Conservation (phyloP, 1,140 invertebrate species). For the Zaprionus tsacasi region DNA sequence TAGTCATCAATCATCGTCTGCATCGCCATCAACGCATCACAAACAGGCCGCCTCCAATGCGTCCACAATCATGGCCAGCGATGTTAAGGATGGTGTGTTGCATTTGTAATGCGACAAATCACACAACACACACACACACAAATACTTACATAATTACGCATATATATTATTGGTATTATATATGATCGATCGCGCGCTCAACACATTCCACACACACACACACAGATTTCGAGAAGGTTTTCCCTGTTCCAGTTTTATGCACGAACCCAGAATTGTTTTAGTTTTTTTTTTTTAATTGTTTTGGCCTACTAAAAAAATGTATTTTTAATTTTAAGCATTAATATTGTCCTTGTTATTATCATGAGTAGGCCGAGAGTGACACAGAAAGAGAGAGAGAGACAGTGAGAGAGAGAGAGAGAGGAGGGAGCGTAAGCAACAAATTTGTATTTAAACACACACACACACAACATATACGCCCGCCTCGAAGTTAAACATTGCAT, state of each 20-base stretch:
- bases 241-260: constrained; percentile 49
- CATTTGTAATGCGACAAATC: constrained; percentile 60
- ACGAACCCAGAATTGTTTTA: constrained; percentile 45
- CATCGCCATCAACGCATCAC: constrained; percentile 67
- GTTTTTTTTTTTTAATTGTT: constrained; percentile 25
- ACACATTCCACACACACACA: constrained; percentile 43
- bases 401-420: constrained; percentile 4
- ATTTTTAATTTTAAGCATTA: constrained; percentile 46
- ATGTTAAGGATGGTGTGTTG: constrained; percentile 82
- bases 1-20: constrained; percentile 44
- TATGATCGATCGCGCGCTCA: constrained; percentile 18
- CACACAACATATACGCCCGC: constrained; percentile 23
- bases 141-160: constrained; percentile 23
- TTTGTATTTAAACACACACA: constrained; percentile 19
- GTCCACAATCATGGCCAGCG: constrained; percentile 74
- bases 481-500: constrained; percentile 66
- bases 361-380: constrained; percentile 46
- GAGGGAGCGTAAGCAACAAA: constrained; percentile 21
- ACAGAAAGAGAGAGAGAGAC: neutral
- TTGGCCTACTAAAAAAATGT: constrained; percentile 10
- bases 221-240: constrained; percentile 51
- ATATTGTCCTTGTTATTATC: constrained; percentile 65
- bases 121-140: constrained; percentile 33
- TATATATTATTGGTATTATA: constrained; percentile 40
- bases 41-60: constrained; percentile 78